Conservation (phyloP, 2,113 vertebrate species). For the Pterophyllum scalare region DNA sequence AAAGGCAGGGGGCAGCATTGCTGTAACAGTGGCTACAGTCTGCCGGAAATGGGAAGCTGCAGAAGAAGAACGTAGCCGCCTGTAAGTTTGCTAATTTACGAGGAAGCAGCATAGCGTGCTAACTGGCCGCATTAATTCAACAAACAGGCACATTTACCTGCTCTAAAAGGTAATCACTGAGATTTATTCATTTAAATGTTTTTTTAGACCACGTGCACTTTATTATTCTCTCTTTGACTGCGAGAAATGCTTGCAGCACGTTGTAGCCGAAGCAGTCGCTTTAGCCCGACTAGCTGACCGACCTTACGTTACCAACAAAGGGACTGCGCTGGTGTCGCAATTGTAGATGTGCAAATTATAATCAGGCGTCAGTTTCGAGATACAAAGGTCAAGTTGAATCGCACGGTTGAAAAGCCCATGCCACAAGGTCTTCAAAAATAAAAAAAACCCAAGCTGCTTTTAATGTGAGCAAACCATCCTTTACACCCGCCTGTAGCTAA, state of each 20-base stretch:
- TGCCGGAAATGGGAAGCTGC: background rate
- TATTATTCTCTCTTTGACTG: background rate
- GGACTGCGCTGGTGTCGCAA: background rate
- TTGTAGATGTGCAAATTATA: too few relatives aligned
- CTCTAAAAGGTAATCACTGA: constrained; percentile 43
- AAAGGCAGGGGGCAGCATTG: background rate
- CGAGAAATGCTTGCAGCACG: background rate
- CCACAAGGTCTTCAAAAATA: fast-evolving
- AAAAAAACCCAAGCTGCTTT: background rate
- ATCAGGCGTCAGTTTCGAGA: background rate
- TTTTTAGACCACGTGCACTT: background rate
- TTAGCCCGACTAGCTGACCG: constrained; percentile 34
- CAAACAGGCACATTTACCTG: background rate
- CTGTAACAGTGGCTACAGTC: background rate
- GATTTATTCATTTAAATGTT: background rate
- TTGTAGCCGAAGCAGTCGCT: background rate
- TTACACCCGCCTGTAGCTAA: background rate
- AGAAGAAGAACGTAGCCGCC: constrained; percentile 7
- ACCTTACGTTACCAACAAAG: constrained; percentile 58
- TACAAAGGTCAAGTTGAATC: background rate
- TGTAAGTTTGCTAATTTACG: constrained; percentile 17
- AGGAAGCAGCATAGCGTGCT: constrained; percentile 15
- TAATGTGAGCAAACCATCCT: background rate
- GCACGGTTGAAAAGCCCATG: fast-evolving
- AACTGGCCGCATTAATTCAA: background rate